Base-by-base conservation (phyloP, 2,888 invertebrate species). In the Lamproptera curius region DNA sequence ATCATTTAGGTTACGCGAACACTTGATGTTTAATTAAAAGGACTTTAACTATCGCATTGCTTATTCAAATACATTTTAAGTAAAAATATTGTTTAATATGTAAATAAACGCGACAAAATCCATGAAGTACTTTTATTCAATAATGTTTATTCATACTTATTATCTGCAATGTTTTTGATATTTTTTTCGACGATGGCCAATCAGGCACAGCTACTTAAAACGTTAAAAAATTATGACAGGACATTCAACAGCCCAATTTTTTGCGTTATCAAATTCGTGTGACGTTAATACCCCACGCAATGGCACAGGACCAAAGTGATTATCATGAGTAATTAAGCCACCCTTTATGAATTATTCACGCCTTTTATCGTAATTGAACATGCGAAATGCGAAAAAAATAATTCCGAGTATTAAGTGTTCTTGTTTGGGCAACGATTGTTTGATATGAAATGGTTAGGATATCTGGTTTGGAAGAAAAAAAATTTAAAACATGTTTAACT, bases 271-370 rank as follows among this genome's bases (percentile, higher is more conserved):
- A 62, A 74, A 72, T 67, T 60, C 63, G 57, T 63, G 57, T 65
- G 70, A 70, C 71, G 72, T 65, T 81, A 79, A 79, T 79, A 72
- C 64, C 64, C 69, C 81, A 80, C 79, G 82, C 78, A 67, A 78
- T 72, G 71, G 71, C 75, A 73, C 70, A 63, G 62, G 57, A 52
- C 56, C 64, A 67, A 61, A 65, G 56, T 59, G 58, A 64, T 74
- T 74, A 77, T 73, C 73, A 70, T 61, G 67, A 72, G 64, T 74
- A 76, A 79, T 78, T 76, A 74, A 76, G 69, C 67, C 66, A 67
- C 68, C 67, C 65, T 65, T 62, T 56, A 62, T 66, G 59, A 63
- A 66, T 65, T 59, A 65, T 67, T 66, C 63, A 67, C 63, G 57
- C 56, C 56, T 61, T 59, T 58, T 53, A 51, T 51, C 55, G 52